These are phyloP conservation scores for Rostratula benghalensis DNA, from an alignment of 2,113 vertebrate species.

Conservation along the genomic window DNA sequence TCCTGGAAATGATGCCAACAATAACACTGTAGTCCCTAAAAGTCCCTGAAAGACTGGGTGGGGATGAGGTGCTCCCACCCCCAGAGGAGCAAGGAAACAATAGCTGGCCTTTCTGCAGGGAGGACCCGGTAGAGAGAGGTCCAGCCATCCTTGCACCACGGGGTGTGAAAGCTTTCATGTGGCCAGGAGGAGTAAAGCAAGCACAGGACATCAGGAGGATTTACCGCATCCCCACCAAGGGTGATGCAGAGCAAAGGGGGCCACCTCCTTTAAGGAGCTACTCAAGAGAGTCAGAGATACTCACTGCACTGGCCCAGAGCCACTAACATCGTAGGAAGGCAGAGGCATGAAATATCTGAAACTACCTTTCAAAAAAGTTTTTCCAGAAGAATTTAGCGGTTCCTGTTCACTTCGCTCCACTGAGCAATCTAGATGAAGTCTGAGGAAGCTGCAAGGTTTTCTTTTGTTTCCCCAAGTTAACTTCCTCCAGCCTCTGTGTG, in stretches of 20 bases:
- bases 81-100: background rate
- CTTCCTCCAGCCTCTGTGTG: background rate
- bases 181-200: background rate
- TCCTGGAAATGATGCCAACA: background rate
- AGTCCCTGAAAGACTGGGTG: accelerated
- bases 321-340: background rate
- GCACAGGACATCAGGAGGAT: background rate
- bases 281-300: background rate
- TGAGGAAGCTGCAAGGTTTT: background rate
- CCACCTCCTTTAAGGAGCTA: background rate
- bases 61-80: background rate
- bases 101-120: accelerated
- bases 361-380: background rate
- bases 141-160: no score
- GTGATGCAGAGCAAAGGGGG: background rate
- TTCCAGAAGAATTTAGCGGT: background rate
- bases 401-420: background rate
- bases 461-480: background rate
- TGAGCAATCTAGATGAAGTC: background rate
- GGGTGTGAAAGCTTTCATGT: background rate
- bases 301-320: background rate
- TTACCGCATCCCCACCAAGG: background rate
- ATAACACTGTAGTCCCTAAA: background rate
- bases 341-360: background rate
- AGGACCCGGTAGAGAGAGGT: background rate